phyloP scores from a whole-genome alignment of 2,113 vertebrate species.

The Lasiurus cinereus region DNA sequence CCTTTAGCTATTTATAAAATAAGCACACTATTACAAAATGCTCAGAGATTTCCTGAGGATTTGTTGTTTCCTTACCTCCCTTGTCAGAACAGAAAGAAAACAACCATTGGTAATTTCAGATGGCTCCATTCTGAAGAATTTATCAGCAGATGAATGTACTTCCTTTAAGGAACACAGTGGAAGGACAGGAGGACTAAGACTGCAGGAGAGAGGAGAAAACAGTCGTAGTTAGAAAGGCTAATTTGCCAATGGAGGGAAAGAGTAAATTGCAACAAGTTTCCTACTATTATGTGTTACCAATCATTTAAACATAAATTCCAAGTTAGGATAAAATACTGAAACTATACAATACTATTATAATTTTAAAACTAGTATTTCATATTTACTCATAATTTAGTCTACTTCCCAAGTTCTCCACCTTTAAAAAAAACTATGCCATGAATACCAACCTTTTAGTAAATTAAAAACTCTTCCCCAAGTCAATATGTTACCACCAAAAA shows the following conservation, averaged over 20 bases:
- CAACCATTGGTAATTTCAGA: constrained; percentile 92
- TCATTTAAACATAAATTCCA: constrained; percentile 37
- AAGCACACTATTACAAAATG: neutral
- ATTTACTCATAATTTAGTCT: constrained; percentile 26
- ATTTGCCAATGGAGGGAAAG: neutral
- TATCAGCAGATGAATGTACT: constrained; percentile 78
- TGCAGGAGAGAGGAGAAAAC: constrained; percentile 74
- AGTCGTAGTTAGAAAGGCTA: neutral
- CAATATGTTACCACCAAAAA: neutral
- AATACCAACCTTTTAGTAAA: constrained; percentile 27
- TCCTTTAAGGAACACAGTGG: constrained; percentile 82
- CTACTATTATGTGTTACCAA: constrained; percentile 26
- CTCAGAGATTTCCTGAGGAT: neutral
- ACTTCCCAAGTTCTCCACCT: neutral
- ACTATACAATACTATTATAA: neutral
- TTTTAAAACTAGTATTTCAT: constrained; percentile 40
- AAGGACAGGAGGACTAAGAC: constrained; percentile 88
- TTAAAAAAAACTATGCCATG: constrained; percentile 1
- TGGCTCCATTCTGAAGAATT: constrained; percentile 91
- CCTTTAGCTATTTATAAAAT: neutral
- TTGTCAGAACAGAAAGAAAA: constrained; percentile 93
- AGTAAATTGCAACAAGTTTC: neutral
- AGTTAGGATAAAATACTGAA: neutral
- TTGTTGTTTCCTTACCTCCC: constrained; percentile 88
- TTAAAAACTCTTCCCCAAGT: constrained; percentile 3